Evolutionary conservation across 1,140 invertebrate species (phyloP).

Genomic region (Zaprionus inermis): DNA sequence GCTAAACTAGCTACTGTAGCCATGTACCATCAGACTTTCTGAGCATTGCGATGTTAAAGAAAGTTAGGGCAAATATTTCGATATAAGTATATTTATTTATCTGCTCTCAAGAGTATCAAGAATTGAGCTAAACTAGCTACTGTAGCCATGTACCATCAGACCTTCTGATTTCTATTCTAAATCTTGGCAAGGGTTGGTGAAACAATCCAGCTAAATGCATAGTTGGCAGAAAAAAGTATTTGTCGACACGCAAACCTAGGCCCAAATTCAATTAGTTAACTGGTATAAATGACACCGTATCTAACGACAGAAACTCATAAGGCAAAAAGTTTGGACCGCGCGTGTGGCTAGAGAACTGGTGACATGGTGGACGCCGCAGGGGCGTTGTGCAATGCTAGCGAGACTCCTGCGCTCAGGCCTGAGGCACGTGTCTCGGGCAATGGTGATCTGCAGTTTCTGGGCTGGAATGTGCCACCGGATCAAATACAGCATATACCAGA

Average conservation of each 20-base stretch:
- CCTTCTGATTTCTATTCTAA: neutral
- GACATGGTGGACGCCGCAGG: conserved; percentile 35
- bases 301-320: conserved; percentile 3
- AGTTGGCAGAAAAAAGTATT: conserved; percentile 60
- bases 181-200: conserved; percentile 8
- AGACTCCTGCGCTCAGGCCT: conserved; percentile 56
- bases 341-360: conserved; percentile 2
- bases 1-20: no score
- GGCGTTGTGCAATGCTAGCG: conserved; percentile 72
- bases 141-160: neutral
- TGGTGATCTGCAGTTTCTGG: conserved; percentile 86
- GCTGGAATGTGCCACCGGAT: conserved; percentile 91
- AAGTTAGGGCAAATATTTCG: no score
- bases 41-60: no score
- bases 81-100: neutral
- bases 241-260: conserved; percentile 58
- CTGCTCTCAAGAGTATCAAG: neutral
- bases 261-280: conserved; percentile 66
- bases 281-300: conserved; percentile 51
- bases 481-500: conserved; percentile 91
- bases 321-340: conserved; percentile 33
- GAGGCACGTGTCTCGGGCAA: conserved; percentile 59
- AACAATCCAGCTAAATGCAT: conserved; percentile 41
- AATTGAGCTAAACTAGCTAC: neutral
- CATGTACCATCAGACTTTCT: no score